These are phyloP conservation scores for Tenthredo livida DNA, from an alignment of 2,888 invertebrate species.

Conservation along the genomic window DNA sequence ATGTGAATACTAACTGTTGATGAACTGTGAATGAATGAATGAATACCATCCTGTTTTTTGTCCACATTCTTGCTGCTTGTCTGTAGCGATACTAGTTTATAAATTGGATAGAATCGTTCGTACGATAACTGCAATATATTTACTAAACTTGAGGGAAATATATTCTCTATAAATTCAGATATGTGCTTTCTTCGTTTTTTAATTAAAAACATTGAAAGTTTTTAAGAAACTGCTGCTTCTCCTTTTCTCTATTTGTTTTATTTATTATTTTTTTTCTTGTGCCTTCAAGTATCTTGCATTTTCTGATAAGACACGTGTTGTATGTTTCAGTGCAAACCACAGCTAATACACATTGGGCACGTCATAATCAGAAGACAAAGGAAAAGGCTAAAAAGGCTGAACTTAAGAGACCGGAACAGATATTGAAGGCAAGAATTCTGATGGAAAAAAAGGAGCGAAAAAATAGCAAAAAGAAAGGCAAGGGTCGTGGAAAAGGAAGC, in stretches of 20 bases:
- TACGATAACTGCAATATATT: neutral
- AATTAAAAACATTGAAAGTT: neutral
- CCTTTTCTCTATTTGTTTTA: neutral
- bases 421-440: conserved; percentile 85
- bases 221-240: conserved; percentile 45
- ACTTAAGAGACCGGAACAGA: conserved; percentile 87
- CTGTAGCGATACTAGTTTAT: neutral
- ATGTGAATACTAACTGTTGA: conserved; percentile 1
- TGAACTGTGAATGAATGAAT: conserved; percentile 21
- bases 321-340: conserved; percentile 73
- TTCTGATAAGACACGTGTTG: conserved; percentile 53
- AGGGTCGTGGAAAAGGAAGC: conserved; percentile 64
- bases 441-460: conserved; percentile 79
- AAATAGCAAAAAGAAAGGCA: conserved; percentile 78
- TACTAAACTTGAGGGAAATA: neutral
- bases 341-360: conserved; percentile 87
- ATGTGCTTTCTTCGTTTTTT: neutral
- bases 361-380: conserved; percentile 87
- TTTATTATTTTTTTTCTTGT: conserved; percentile 49
- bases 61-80: neutral
- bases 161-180: neutral
- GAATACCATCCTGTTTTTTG: conserved; percentile 15
- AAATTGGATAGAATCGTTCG: neutral
- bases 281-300: neutral
- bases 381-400: conserved; percentile 83